A percentile compares a stretch with the other conserved stretches of the same genome.
These are phyloP conservation scores for Anisognathus igniventris DNA, from an alignment of 2,797 vertebrate genomes.

Conservation along the genomic window DNA sequence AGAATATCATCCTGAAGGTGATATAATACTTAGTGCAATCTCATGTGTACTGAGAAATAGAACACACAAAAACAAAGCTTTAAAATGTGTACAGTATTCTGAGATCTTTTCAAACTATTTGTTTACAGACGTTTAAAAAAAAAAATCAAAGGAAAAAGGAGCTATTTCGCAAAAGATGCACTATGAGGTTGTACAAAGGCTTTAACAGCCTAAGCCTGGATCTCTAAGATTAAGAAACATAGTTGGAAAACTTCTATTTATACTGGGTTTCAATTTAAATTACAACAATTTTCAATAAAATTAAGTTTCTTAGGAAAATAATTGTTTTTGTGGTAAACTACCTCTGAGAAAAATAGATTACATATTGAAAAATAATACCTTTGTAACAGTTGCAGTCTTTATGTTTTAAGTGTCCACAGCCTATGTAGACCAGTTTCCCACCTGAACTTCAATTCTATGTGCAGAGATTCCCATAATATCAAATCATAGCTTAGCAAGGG, in stretches of 20 bases:
- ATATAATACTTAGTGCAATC: not conserved
- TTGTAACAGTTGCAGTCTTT: not conserved
- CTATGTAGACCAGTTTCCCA: not conserved
- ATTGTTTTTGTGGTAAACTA: rapidly evolving
- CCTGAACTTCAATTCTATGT: not conserved
- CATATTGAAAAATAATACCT: not conserved
- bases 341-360: not conserved
- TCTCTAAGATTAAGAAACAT: not conserved
- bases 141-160: not conserved
- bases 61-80: not conserved
- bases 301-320: not conserved
- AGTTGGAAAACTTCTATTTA: not conserved
- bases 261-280: not conserved
- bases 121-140: not conserved
- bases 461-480: not conserved
- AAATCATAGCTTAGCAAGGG: not conserved
- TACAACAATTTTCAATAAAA: not conserved
- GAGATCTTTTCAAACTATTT: not conserved
- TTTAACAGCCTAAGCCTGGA: not conserved
- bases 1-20: not conserved
- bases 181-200: not conserved
- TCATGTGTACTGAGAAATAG: not conserved
- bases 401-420: not conserved
- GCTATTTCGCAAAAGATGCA: not conserved
- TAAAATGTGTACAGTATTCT: not conserved